Evolutionary conservation across 2,113 vertebrate species (phyloP).

Genomic region (Furnarius figulus): DNA sequence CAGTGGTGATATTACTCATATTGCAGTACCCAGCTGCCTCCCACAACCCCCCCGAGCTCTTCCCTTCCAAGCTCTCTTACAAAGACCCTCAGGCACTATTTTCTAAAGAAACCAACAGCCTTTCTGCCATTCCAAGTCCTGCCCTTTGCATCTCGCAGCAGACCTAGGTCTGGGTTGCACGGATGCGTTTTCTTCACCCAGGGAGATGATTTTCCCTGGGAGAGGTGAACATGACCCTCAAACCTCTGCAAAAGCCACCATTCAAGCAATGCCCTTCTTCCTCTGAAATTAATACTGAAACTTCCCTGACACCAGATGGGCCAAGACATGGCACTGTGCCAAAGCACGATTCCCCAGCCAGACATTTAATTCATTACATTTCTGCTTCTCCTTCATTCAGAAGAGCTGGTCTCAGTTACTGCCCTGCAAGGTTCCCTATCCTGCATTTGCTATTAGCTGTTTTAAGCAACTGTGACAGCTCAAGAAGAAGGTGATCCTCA

Average conservation of each 20-base stretch:
- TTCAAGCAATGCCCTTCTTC: neutral
- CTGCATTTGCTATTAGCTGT: neutral
- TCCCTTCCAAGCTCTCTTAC: neutral
- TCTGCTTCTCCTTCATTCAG: neutral
- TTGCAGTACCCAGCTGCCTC: neutral
- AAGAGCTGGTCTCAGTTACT: neutral
- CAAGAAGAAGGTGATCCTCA: neutral
- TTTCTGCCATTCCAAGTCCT: neutral
- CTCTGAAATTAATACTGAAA: neutral
- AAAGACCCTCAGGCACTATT: neutral
- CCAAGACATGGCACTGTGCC: neutral
- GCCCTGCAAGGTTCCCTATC: neutral
- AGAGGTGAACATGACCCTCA: neutral
- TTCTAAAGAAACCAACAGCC: neutral
- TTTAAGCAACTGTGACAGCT: neutral
- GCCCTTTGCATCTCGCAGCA: neutral
- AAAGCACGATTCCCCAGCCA: neutral
- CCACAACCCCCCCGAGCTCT: neutral
- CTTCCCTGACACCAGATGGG: neutral
- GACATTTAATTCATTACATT: slow-evolving; percentile 2
- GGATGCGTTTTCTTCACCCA: neutral
- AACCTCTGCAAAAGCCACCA: neutral
- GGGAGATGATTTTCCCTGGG: neutral
- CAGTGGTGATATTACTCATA: neutral
- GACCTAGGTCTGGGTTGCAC: neutral